These are phyloP conservation scores for Rhimphoctona megacephalus DNA, from an alignment of 2,888 invertebrate species.

Conservation along the genomic window DNA sequence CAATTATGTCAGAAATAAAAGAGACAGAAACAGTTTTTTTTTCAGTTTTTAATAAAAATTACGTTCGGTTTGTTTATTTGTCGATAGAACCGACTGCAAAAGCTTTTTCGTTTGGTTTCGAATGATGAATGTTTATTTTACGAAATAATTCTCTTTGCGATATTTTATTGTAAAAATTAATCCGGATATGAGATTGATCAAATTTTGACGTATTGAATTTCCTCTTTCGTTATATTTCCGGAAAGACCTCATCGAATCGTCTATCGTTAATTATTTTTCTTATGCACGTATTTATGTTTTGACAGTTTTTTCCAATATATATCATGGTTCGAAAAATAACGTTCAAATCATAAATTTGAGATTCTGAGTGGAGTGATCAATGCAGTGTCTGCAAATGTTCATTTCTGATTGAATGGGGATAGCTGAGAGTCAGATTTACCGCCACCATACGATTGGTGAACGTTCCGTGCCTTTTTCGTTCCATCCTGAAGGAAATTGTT, in stretches of 20 bases:
- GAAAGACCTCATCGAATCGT: neutral
- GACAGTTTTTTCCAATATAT: neutral
- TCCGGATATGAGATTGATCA: too few relatives aligned
- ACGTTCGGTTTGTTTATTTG: too few relatives aligned
- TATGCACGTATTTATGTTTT: neutral
- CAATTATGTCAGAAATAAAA: too few relatives aligned
- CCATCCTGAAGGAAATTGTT: constrained; percentile 45
- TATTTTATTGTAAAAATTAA: too few relatives aligned
- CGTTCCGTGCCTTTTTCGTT: constrained; percentile 24
- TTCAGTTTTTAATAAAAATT: too few relatives aligned
- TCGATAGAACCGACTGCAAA: too few relatives aligned
- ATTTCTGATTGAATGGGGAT: constrained; percentile 49
- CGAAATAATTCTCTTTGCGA: too few relatives aligned
- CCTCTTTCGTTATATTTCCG: neutral
- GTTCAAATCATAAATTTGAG: neutral
- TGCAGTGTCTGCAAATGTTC: neutral
- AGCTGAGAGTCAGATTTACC: constrained; percentile 15
- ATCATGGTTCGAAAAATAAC: neutral
- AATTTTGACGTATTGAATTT: neutral
- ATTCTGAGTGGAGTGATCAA: neutral
- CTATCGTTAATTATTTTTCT: neutral
- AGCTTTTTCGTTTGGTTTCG: too few relatives aligned
- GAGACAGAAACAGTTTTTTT: too few relatives aligned
- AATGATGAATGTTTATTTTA: too few relatives aligned
- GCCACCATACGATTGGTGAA: constrained; percentile 1